Base-by-base conservation (phyloP, 2,113 vertebrate genomes). In the Mesoclemmys tuberculata region DNA sequence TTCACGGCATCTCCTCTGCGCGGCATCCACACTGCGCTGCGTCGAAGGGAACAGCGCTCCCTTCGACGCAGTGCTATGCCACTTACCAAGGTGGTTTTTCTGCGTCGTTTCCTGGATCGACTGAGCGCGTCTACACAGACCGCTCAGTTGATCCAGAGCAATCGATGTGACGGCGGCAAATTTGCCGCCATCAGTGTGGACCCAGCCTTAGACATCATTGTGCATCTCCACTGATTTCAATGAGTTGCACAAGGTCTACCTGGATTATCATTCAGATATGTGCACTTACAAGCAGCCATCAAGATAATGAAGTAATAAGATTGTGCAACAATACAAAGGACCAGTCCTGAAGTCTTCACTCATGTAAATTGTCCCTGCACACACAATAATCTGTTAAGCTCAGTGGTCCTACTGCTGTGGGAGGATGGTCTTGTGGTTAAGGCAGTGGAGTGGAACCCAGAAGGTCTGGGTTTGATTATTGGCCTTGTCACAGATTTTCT, bases 281-380 rank as follows among this genome's bases (percentile, higher is more conserved):
- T 92, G 88, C 87, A 48, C 56, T 84, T 85, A 82, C 61, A 4
- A 1, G 52, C 95, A 93, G 84, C 2, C 10, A 3, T 46, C 80
- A 93, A 84, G 90, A 85, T 80, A 93, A 95, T 90, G 93, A 94
- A 88, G 56, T 90, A 41, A 80, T 92, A 14, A 95, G 96, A 87
- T 48, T 29, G 1, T 1, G 9, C 51, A 52, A 10, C 52, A 44
- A 4, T 44, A 74, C 21, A 4, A 71, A 90, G 55, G 16, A 2
- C 44, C 55, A 14, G 0, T 0, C 35, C 16, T 75, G 41, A 24
- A 44, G 12, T 44, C 41, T 26, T 46, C 41, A 46, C 41, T 79
- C 52, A 85, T 2, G 10, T 0, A 0, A 19, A 1, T 0, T 90
- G 58, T 48, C 80, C 80, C 87, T 5, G 0, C 80, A 44, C 55